phyloP scores from a whole-genome alignment of 37 sponge, comb jelly and placozoan genomes.

The Eunapius fragilis region DNA sequence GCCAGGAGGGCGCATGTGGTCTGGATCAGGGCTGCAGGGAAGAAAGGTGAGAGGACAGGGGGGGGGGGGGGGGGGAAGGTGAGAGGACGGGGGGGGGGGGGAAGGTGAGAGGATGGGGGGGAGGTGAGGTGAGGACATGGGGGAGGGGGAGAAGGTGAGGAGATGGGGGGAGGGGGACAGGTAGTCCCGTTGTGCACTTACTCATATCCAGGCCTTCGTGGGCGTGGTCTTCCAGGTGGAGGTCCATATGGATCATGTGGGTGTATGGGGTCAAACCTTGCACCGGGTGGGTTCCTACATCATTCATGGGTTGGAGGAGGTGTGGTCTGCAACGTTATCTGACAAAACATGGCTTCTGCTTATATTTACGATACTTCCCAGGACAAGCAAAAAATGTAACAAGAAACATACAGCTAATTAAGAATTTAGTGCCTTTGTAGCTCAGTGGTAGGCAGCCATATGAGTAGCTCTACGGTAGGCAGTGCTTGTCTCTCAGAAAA shows the following conservation, averaged over 20 bases:
- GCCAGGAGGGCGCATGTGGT: constrained; percentile 81
- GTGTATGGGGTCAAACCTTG: constrained; percentile 64
- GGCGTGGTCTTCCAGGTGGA: background rate
- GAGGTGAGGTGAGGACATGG: background rate
- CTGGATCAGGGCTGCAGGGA: constrained; percentile 59
- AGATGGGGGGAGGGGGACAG: background rate
- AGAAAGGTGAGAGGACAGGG: background rate
- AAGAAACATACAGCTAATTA: too few relatives aligned
- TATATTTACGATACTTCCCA: too few relatives aligned
- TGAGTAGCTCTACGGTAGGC: too few relatives aligned
- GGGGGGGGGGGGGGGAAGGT: background rate
- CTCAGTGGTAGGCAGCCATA: too few relatives aligned
- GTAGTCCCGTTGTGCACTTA: background rate
- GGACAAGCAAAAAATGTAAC: too few relatives aligned
- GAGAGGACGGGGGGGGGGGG: constrained; percentile 1
- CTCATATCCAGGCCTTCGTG: background rate
- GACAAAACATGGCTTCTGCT: too few relatives aligned
- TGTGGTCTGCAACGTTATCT: background rate
- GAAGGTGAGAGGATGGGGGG: background rate
- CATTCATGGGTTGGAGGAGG: background rate
- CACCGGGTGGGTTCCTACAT: constrained; percentile 53
- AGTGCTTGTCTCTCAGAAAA: too few relatives aligned
- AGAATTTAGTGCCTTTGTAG: too few relatives aligned
- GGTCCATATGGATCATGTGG: constrained; percentile 38
- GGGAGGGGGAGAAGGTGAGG: background rate